Base-by-base conservation (phyloP, 2,888 invertebrate species). In the Glyphotaelius pellucidus region DNA sequence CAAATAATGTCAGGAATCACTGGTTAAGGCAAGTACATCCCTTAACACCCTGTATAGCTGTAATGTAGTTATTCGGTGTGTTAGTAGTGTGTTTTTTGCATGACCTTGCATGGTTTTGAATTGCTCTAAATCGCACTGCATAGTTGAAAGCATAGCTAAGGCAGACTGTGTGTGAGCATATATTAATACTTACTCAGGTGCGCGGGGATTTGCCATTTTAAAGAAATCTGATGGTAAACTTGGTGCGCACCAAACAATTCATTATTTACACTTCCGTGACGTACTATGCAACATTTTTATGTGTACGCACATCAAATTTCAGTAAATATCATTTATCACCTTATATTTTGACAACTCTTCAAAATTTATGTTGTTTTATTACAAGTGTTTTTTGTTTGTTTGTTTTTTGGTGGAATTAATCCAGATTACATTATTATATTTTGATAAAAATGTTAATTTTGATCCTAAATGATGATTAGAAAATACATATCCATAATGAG, bases 121-220 rank as follows among this genome's bases (percentile, higher is more conserved):
- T 92, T 92, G 92, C 92, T 91, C 92, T 91, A 91, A 80, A 90
- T 92, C 92, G 92, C 92, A 67, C 92, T 90, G 83, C 80, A 32
- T 81, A 83, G 88, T 35, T 79, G 38, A 35, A 90, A 83, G 67
- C 38, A 84, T 87, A 87, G 35, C 91, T 84, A 47, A 31, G 67
- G 30, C 91, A 89, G 92, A 84, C 92, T 93, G 92, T 86, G 85
- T 38, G 12, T 86, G 93, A 92, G 93, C 93, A 92, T 93, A 93
- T 32, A 93, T 91, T 84, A 93, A 93, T 88, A 83, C 7, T 91
- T 91, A 30, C 42, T 67, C 89, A 84, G 92, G 91, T 88, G 91
- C 83, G 85, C 92, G 94, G 94, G 94, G 94, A 93, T 94, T 92
- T 91, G 84, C 84, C 91, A 90, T 92, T 93, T 80, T 91, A 42